Conservation (phyloP, 2,113 vertebrate species). For the Microtus pennsylvanicus region DNA sequence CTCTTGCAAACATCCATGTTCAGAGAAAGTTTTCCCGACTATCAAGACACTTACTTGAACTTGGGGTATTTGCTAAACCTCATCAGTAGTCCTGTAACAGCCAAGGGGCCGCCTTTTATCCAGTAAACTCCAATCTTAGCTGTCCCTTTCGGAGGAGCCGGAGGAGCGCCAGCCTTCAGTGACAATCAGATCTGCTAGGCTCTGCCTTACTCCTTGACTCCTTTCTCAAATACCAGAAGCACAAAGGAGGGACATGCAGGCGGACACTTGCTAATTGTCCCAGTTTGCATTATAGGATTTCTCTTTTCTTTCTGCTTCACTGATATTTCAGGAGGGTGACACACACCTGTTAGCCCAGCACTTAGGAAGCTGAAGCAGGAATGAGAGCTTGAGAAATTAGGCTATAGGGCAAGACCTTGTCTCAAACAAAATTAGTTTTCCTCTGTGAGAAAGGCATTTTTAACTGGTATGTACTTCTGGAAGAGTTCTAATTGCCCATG, state of each 20-base stretch:
- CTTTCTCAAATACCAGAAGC: not conserved
- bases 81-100: not conserved
- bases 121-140: not conserved
- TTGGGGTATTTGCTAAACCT: not conserved
- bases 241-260: not conserved
- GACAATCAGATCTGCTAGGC: not conserved
- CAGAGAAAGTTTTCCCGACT: not conserved
- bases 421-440: not conserved
- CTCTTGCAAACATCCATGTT: not conserved
- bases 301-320: not conserved
- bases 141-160: not conserved
- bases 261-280: not conserved
- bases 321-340: not conserved
- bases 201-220: not conserved
- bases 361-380: not conserved
- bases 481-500: not conserved
- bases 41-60: not conserved
- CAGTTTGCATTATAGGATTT: not conserved
- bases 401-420: not conserved
- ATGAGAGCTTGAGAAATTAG: not conserved
- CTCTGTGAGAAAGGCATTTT: conserved; percentile 28
- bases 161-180: not conserved
- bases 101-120: not conserved
- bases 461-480: no score
- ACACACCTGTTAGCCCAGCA: not conserved